Evolutionary conservation across 2,888 invertebrate species (phyloP).

Genomic region (Drosophila macrospina): DNA sequence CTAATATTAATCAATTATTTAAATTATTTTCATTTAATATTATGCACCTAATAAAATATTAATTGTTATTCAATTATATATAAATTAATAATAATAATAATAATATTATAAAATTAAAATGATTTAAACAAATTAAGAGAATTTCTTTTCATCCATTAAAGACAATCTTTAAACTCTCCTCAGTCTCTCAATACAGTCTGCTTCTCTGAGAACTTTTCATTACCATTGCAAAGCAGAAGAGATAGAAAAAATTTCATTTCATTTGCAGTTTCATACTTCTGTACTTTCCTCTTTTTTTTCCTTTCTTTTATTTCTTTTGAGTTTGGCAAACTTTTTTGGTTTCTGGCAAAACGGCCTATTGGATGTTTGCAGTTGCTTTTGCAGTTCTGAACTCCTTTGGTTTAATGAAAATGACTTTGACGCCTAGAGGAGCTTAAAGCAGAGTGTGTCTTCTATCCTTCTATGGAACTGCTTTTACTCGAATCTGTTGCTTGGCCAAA

Average conservation of each 20-base stretch:
- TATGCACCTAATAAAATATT: too few relatives aligned
- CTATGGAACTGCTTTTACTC: conserved; percentile 1
- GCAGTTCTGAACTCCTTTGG: conserved; percentile 1
- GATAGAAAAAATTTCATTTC: background rate
- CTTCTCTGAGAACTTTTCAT: background rate
- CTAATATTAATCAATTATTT: too few relatives aligned
- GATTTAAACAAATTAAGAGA: too few relatives aligned
- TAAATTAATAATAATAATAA: too few relatives aligned
- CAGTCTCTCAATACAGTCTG: background rate
- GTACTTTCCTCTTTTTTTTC: too few relatives aligned
- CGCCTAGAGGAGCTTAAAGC: conserved; percentile 38
- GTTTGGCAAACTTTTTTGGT: background rate
- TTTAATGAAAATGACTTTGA: background rate
- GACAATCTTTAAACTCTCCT: background rate
- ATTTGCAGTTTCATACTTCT: too few relatives aligned
- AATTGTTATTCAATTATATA: too few relatives aligned
- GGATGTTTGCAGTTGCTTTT: background rate
- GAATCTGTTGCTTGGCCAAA: conserved; percentile 19
- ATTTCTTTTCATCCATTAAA: background rate
- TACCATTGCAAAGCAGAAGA: background rate
- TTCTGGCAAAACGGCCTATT: background rate
- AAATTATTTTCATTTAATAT: too few relatives aligned
- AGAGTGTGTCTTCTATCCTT: background rate
- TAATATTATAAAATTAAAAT: too few relatives aligned
- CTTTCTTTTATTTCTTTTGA: background rate